Conservation (phyloP, 2,113 vertebrate genomes). For the Lycocorax pyrrhopterus region DNA sequence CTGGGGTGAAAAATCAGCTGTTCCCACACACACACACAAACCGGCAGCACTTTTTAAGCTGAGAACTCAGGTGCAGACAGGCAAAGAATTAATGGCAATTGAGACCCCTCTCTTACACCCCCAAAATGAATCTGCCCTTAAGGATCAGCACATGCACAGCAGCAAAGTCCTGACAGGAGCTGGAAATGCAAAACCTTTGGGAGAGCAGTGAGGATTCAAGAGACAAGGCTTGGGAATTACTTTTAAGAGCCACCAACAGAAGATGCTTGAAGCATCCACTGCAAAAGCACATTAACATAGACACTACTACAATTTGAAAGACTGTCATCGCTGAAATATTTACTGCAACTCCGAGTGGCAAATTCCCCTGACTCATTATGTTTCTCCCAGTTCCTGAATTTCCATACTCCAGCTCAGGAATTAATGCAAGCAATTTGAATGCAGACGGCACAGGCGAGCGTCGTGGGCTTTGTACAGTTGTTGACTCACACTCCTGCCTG, state of each 20-base stretch:
- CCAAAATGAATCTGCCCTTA: neutral
- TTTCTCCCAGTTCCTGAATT: neutral
- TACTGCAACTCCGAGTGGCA: neutral
- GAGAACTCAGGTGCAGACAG: neutral
- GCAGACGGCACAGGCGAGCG: neutral
- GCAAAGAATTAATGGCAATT: neutral
- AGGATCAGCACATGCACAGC: neutral
- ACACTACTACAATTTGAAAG: neutral
- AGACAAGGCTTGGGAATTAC: neutral
- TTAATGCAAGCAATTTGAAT: neutral
- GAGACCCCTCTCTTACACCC: neutral
- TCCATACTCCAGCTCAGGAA: neutral
- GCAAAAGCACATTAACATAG: neutral
- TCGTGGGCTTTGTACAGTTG: neutral
- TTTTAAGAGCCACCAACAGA: neutral
- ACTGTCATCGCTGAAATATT: neutral
- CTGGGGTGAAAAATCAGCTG: neutral
- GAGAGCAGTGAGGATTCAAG: neutral
- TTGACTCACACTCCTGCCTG: conserved; percentile 7
- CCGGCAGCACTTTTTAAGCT: neutral
- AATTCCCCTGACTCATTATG: neutral
- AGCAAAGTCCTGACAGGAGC: neutral
- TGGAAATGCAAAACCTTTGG: neutral
- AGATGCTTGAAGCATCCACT: neutral
- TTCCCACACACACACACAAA: neutral